Base-by-base conservation (phyloP, 2,797 vertebrate genomes). In the Rhinella marina region DNA sequence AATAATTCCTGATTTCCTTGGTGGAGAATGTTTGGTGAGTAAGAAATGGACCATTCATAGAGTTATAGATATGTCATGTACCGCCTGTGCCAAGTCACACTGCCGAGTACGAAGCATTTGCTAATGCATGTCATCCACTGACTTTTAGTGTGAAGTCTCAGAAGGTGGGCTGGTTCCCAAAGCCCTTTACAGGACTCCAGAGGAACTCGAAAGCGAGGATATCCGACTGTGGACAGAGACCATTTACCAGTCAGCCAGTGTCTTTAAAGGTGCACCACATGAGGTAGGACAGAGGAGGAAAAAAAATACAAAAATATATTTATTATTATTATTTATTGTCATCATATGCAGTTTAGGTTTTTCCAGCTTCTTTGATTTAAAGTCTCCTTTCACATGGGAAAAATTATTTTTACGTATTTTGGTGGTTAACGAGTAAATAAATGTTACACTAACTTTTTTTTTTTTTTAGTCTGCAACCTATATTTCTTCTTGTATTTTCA, bases 131-230 rank as follows among this genome's bases (percentile, higher is more conserved):
- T 57, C 25, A 21, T 21, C 21, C 16, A 25, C 8, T 61, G 0
- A 32, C 81, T 91, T 91, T 54, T 89, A 99, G 98, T 99, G 98
- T 90, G 98, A 99, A 89, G 97, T 99, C 32, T 97, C 98, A 7
- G 98, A 99, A 91, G 98, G 98, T 0, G 98, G 98, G 88, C 94
- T 99, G 91, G 97, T 99, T 73, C 98, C 98, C 88, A 99, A 99
- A 91, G 97, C 98, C 0, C 95, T 99, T 93, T 99, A 99, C 92
- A 94, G 98, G 90, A 99, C 98, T 0, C 94, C 98, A 0, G 98
- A 99, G 92, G 98, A 99, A 92, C 90, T 99, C 11, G 98, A 99
- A 92, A 98, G 95, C 0, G 98, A 99, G 76, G 98, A 98, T 77
- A 93, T 99, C 91, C 96, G 95, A 72, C 95, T 99, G 82, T 99